phyloP scores from a whole-genome alignment of 2,888 invertebrate species.

The Dicranocentrus wangi region DNA sequence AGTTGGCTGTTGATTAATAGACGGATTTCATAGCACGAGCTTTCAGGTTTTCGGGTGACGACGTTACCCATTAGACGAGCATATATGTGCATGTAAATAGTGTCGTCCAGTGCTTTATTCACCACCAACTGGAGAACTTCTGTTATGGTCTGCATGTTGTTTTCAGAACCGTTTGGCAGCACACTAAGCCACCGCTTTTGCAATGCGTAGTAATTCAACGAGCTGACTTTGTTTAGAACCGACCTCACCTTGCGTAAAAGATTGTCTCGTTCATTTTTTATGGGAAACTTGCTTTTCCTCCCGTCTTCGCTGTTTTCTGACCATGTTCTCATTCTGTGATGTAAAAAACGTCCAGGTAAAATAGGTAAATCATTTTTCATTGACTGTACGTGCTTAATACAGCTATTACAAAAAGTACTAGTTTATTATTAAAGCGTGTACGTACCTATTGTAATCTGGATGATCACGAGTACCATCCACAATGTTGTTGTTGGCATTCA shows the following conservation, averaged over 20 bases:
- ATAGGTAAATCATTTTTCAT: background rate
- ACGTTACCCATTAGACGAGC: conserved; percentile 70
- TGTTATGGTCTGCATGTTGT: conserved; percentile 59
- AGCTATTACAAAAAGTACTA: too few relatives aligned
- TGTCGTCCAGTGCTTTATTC: conserved; percentile 70
- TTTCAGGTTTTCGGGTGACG: conserved; percentile 61
- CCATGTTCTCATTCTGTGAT: conserved; percentile 48
- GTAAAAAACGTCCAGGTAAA: background rate
- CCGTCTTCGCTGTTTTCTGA: conserved; percentile 59
- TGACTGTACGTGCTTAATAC: too few relatives aligned
- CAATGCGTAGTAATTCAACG: conserved; percentile 69
- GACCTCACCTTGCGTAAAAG: conserved; percentile 72
- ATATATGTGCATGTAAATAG: conserved; percentile 71
- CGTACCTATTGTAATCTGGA: conserved; percentile 54
- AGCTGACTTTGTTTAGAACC: conserved; percentile 72
- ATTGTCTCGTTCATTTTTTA: conserved; percentile 70
- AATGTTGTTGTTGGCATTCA: conserved; percentile 49
- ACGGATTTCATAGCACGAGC: conserved; percentile 61
- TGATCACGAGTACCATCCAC: conserved; percentile 31
- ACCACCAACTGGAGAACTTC: conserved; percentile 70
- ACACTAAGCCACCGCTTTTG: conserved; percentile 70
- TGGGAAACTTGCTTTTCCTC: conserved; percentile 67
- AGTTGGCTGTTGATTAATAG: conserved; percentile 68
- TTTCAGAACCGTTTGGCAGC: conserved; percentile 62
- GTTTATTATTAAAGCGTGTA: background rate